Evolutionary conservation across 2,888 invertebrate species (phyloP), one percentile per base, ranked within the genome.

Genomic region (Cephonodes hylas): DNA sequence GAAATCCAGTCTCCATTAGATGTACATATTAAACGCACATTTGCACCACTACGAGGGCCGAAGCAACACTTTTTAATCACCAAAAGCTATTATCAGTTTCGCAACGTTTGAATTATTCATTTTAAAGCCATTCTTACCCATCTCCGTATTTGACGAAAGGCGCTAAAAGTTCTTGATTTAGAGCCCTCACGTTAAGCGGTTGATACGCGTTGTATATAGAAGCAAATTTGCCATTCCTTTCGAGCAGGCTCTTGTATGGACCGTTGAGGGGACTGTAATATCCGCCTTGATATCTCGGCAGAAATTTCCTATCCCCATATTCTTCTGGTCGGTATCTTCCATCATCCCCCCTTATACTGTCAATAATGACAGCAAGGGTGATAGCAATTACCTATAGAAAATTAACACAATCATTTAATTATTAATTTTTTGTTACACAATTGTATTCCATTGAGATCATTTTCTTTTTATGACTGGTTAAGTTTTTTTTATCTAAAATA

Each of bases 171-270:
- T 85, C 80, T 59, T 81, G 83, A 60, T 70, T 70, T 27, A 81
- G 77, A 44, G 79, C 76, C 74, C 82, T 79, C 38, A 80, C 77
- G 64, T 80, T 79, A 10, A 66, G 65, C n/a, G 84, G 82, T 42
- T 85, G 83, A 61, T 81, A 81, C 57, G 79, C 72, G 48, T 77
- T 74, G 70, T 83, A 81, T 65, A 83, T 78, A 34, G 86, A 78
- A 45, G 70, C 72, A 61, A 80, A 81, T 74, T 84, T 83, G 74
- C 81, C 71, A 66, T 83, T 82, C 34, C 68, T 79, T 60, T 79
- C 73, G 6, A 65, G 42, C 62, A 80, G 75, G 76, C 68, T 71
- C 60, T 67, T 67, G 64, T 74, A 79, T 3, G 63, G 64, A 8
- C 69, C 67, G 27, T 76, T 71, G 3, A 67, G 22, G 4, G 68